phyloP scores from a whole-genome alignment of 2,888 invertebrate species.

The Vesta saturnalis region DNA sequence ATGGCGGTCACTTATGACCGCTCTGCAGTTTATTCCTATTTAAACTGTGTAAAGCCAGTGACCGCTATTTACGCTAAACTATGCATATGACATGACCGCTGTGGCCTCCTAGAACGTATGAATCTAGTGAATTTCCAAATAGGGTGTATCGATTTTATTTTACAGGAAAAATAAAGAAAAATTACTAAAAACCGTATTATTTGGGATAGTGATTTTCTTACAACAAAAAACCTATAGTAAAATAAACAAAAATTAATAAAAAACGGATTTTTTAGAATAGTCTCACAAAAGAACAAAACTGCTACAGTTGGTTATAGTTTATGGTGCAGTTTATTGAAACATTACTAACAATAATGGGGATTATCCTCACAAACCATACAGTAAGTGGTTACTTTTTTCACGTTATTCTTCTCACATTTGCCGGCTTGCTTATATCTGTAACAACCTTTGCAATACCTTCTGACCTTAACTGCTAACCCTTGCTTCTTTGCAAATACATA shows the following conservation, averaged over 20 bases:
- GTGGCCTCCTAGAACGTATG: not conserved
- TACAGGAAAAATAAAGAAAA: not conserved
- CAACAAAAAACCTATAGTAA: too few species aligned
- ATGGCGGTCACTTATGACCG: too few species aligned
- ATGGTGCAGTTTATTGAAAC: not conserved
- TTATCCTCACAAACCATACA: not conserved
- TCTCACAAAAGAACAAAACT: too few species aligned
- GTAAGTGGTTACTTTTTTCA: not conserved
- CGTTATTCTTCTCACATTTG: not conserved
- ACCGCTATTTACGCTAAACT: too few species aligned
- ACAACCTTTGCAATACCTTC: not conserved
- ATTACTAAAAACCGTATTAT: not conserved
- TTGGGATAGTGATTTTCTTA: too few species aligned
- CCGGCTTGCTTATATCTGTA: not conserved
- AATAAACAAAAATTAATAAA: too few species aligned
- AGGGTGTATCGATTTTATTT: not conserved
- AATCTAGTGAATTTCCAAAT: not conserved
- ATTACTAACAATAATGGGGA: not conserved
- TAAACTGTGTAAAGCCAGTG: too few species aligned
- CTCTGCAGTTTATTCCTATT: too few species aligned
- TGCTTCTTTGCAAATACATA: not conserved
- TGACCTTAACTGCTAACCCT: not conserved
- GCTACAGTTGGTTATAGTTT: not conserved
- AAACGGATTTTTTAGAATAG: too few species aligned
- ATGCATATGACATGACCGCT: too few species aligned